Evolutionary conservation across 2,888 invertebrate species (phyloP), one percentile per base, ranked within the genome.

Genomic region (Carpatolechia fugitivella): DNA sequence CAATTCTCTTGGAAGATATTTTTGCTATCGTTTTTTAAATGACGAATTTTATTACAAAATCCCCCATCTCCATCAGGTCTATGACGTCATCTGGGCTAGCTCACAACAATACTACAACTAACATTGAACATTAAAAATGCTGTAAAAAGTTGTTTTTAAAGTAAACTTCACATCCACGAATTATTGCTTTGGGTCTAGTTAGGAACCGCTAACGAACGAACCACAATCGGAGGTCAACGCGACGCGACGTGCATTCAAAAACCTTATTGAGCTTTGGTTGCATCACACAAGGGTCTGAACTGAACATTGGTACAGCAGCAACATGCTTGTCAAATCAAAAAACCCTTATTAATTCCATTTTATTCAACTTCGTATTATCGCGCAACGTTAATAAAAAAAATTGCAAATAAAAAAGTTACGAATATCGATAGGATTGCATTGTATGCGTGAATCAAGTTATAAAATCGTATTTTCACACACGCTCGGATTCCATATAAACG

Each of bases 141-240:
- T 40, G 44, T 55, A 49, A 33, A 55, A 56, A 47, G 47, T 47
- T 38, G 24, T 48, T 49, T 50, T 53, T 50, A 48, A 50, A 54
- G 50, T 70, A 69, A 75, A 65, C 60, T 64, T 85, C 89, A 89
- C 89, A 89, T 87, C 88, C 88, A 80, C 78, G 63, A 66, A 76
- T 88, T 89, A 89, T 89, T 89, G 88, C 89, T 89, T 79, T 76
- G 65, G 64, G 73, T 76, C 65, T 59, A 69, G 69, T 64, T 78
- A 80, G 82, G 82, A 82, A 84, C 76, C 69, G 77, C 79, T 76
- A 71, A 73, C 56, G 60, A 70, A 69, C 18, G 44, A 44, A 24
- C 44, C 24, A 29, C 44, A 24, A 1, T 18, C 8, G 11, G 11
- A 3, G 11, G 6, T 6, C 10, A 38, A 38, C 18, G 18, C 38